phyloP scores from a whole-genome alignment of 35 echinoderm and acorn worm genomes.

The Hemicentrotus pulcherrimus region DNA sequence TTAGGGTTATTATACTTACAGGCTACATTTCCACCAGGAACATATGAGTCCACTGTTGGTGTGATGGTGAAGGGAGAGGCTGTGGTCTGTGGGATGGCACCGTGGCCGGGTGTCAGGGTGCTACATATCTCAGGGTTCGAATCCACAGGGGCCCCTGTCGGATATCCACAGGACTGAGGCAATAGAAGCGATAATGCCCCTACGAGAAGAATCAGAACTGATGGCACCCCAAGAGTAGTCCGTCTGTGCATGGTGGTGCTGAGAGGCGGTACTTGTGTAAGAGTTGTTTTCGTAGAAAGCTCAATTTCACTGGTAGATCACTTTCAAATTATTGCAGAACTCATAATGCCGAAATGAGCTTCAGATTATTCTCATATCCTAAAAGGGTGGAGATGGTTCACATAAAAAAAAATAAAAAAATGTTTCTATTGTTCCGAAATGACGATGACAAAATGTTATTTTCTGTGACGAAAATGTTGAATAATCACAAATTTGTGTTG shows the following conservation, averaged over 20 bases:
- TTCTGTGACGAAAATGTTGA: background rate
- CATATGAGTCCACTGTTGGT: background rate
- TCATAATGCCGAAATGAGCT: no score
- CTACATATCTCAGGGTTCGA: slow-evolving; percentile 1
- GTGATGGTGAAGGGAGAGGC: slow-evolving; percentile 9
- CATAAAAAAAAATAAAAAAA: no score
- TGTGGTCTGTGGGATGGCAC: background rate
- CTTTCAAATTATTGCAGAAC: no score
- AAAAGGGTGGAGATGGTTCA: no score
- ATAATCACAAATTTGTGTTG: background rate
- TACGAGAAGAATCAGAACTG: background rate
- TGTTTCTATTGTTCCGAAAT: no score
- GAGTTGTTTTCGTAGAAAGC: background rate
- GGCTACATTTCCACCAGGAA: background rate
- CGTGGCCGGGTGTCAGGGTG: background rate
- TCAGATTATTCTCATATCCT: no score
- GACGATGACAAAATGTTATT: background rate
- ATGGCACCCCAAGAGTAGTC: background rate
- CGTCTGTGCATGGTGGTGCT: background rate
- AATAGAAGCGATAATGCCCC: background rate
- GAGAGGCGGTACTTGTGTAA: background rate
- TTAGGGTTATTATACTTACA: background rate
- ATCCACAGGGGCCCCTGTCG: slow-evolving; percentile 1
- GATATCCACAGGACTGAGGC: background rate
- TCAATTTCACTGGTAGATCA: no score